Conservation (phyloP, 2,113 vertebrate genomes). For the human region DNA sequence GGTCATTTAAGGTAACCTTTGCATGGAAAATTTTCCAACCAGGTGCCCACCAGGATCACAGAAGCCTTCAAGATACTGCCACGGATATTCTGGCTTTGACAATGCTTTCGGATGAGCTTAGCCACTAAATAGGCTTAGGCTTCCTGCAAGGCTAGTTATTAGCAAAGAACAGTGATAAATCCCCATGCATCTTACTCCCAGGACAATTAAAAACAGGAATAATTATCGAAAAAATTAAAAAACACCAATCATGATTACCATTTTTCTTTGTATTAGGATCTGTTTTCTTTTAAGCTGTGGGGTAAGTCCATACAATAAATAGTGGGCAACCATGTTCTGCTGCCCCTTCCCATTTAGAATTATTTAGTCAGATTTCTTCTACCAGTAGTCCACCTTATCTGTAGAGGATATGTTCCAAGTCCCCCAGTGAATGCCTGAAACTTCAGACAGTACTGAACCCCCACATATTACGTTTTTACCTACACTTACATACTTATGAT, state of each 20-base stretch:
- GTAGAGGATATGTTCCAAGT: background rate
- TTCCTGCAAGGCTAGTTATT: background rate
- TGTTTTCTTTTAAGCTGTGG: background rate
- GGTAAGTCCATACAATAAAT: background rate
- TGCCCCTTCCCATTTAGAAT: background rate
- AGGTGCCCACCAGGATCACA: background rate
- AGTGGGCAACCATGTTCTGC: background rate
- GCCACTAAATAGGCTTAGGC: background rate
- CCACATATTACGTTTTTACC: background rate
- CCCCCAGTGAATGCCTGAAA: background rate
- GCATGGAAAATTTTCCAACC: background rate
- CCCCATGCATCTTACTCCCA: background rate
- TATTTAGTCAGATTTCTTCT: background rate
- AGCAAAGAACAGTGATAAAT: background rate
- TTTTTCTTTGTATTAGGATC: background rate
- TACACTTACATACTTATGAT: background rate
- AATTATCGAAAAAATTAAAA: background rate
- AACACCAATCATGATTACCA: background rate
- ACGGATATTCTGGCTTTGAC: background rate
- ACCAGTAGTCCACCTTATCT: background rate
- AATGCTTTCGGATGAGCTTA: background rate
- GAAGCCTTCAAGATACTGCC: background rate
- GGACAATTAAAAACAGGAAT: conserved; percentile 14
- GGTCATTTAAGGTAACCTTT: background rate
- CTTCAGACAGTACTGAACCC: background rate